Conservation (phyloP, 2,113 vertebrate genomes). For the Sander vitreus region DNA sequence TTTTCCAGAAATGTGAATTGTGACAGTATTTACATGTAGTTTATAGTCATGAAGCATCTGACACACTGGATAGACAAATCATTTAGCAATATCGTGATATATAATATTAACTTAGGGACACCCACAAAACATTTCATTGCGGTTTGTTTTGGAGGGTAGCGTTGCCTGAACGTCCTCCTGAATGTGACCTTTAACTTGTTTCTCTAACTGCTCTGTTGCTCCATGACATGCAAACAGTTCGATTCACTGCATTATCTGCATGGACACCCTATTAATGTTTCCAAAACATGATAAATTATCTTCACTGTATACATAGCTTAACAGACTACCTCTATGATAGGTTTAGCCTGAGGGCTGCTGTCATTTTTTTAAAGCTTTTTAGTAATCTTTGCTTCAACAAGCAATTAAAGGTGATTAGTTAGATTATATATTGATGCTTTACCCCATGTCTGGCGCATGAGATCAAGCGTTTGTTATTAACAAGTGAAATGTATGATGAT, state of each 20-base stretch:
- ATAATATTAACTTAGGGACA: not conserved
- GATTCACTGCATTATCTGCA: conserved; percentile 6
- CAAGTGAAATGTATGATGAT: not conserved
- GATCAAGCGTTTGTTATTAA: not conserved
- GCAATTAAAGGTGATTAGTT: not conserved
- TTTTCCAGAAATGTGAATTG: not conserved
- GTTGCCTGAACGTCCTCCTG: not conserved
- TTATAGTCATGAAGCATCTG: not conserved
- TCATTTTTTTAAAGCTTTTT: not conserved
- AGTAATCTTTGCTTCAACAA: not conserved
- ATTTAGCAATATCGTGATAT: not conserved
- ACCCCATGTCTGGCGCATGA: not conserved
- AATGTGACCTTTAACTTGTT: conserved; percentile 35
- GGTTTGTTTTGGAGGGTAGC: not conserved
- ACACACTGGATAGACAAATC: not conserved
- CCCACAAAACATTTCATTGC: not conserved
- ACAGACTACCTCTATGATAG: not conserved
- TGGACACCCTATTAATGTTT: conserved; percentile 10
- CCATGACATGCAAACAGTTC: conserved; percentile 7
- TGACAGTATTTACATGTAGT: not conserved
- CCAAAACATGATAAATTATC: conserved; percentile 25
- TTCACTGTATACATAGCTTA: not conserved
- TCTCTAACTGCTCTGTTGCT: conserved; percentile 14
- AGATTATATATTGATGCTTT: not conserved
- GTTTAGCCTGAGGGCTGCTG: not conserved